Evolutionary conservation across 2,888 invertebrate species (phyloP).

Genomic region (Sinohyriopsis cumingii): DNA sequence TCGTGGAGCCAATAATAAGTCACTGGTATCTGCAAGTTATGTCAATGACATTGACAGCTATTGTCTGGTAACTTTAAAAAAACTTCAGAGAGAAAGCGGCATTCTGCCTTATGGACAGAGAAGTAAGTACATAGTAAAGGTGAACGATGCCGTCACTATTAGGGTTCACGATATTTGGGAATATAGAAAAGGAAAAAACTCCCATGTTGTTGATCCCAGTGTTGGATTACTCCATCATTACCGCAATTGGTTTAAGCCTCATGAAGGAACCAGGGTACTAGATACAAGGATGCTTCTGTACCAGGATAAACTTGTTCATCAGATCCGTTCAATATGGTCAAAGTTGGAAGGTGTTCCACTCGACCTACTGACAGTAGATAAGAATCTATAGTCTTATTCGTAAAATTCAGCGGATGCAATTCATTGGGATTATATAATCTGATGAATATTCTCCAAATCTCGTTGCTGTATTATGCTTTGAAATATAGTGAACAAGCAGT

Average conservation of each 20-base stretch:
- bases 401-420: too few relatives aligned
- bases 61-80: constrained; percentile 49
- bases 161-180: constrained; percentile 53
- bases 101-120: constrained; percentile 31
- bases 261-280: constrained; percentile 5
- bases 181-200: constrained; percentile 8
- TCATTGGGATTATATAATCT: too few relatives aligned
- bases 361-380: too few relatives aligned
- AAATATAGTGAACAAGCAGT: too few relatives aligned
- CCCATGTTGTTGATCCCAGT: constrained; percentile 14
- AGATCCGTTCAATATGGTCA: too few relatives aligned
- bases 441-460: too few relatives aligned
- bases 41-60: constrained; percentile 17
- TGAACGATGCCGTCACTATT: constrained; percentile 36
- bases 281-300: too few relatives aligned
- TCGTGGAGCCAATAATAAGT: constrained; percentile 16
- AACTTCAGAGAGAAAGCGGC: constrained; percentile 38
- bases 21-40: constrained; percentile 19
- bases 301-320: too few relatives aligned
- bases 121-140: constrained; percentile 54
- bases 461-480: too few relatives aligned
- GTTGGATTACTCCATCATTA: constrained; percentile 55
- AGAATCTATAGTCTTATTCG: too few relatives aligned
- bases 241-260: constrained; percentile 45
- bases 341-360: too few relatives aligned